Evolutionary conservation across 2,888 invertebrate species (phyloP), one percentile per base, ranked within the genome.

Genomic region (Eubasilissa splendida): DNA sequence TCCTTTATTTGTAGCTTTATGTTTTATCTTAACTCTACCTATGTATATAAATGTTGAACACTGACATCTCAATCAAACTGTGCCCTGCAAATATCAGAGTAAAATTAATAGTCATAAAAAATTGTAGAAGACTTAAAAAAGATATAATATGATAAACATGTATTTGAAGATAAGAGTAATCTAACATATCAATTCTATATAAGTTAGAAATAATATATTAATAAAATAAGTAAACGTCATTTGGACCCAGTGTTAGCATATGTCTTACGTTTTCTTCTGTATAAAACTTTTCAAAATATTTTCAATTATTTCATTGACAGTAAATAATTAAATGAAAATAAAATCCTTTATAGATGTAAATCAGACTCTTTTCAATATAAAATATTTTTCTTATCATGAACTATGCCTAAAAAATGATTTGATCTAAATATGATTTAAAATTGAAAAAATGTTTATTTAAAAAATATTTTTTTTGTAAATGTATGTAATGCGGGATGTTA

Each of bases 161-260:
- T 63, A 63, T 33, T 33, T 33, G 63, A 63, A 63, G 31, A 63
- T 63, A 33, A 63, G 42, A 52, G 52, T 52, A 42, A 42, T 70
- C 22, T 56, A 53, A 71, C 12, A 56, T 56, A 54, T 42, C 42
- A 42, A 11, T 33, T 53, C 7, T 22, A 7, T 56, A 71, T 71
- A 74, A 59, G 58, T 74, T 58, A 58, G 59, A 74, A 74, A 74
- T 50, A 74, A 59, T 50, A n/a, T 54, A 71, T 54, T 31, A 33
- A 70, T 52, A 71, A 71, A 71, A 12, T 50, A 33, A 76, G 77
- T 60, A 22, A 75, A 68, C 58, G 74, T 54, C 60, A 77, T 77
- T 82, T 82, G 82, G 82, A 82, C 82, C 82, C 82, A 71, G 76
- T 76, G 60, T 74, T 81, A 75, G 81, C 78, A 81, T 80, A 58